phyloP scores from a whole-genome alignment of 2,113 vertebrate species.

The Pterocles burchelli region DNA sequence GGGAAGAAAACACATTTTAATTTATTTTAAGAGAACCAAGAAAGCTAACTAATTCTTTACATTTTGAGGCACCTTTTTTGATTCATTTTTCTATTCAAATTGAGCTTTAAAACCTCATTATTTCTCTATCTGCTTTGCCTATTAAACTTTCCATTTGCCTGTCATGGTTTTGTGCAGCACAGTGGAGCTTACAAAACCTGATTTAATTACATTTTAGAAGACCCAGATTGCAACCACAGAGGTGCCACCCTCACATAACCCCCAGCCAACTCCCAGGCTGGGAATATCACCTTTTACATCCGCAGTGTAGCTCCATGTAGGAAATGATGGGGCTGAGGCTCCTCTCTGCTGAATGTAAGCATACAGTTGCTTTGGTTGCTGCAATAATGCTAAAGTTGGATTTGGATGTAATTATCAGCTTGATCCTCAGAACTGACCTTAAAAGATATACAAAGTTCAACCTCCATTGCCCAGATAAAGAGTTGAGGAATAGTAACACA shows the following conservation, averaged over 20 bases:
- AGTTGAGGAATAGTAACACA: not conserved
- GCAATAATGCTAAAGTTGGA: not conserved
- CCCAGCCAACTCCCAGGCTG: not conserved
- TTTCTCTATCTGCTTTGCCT: not conserved
- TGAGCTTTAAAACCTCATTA: constrained; percentile 48
- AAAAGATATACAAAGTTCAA: not conserved
- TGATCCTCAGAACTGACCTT: not conserved
- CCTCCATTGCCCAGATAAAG: not conserved
- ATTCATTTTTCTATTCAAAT: constrained; percentile 32
- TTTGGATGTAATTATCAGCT: not conserved
- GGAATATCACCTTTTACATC: not conserved
- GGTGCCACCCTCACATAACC: not conserved
- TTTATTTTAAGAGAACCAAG: not conserved
- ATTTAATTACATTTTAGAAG: constrained; percentile 10
- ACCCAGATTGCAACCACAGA: not conserved
- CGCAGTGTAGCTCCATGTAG: not conserved
- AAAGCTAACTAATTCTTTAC: not conserved
- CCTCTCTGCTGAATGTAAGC: not conserved
- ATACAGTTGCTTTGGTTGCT: not conserved
- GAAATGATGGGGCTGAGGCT: not conserved
- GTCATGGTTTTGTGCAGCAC: not conserved
- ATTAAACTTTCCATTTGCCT: not conserved
- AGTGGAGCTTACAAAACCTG: not conserved
- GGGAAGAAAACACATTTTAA: not conserved
- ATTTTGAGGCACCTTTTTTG: constrained; percentile 17